Base-by-base conservation (phyloP, 92 coral and sea anemone species). In the Chrysogorgia sp. region DNA sequence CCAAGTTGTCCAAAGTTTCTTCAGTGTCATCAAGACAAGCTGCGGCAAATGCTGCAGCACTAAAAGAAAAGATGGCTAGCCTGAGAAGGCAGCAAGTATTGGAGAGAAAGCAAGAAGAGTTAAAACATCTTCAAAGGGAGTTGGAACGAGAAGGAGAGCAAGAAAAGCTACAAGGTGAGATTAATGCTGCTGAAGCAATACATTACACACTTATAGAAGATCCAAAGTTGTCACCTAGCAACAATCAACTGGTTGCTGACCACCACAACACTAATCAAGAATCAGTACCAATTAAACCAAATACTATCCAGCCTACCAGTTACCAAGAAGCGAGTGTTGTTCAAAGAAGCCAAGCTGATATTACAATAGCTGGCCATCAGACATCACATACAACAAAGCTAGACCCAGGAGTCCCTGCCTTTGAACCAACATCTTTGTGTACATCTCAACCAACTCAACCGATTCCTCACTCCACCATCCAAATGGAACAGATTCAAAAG, bases 131-230 rank as follows among this genome's bases (percentile, higher is more conserved):
- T n/a, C 79, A 66, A n/a, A 79, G 67, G 50, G 80, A 80, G 32
- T 41, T 80, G 30, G 84, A 80, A 53, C n/a, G 77, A 15, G 14
- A 34, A 40, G 40, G 58, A 37, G 82, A 76, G 23, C 76, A 76
- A 63, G 63, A 64, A 10, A 23, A 29, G n/a, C 0, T 49, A 14
- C 49, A 80, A 68, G 76, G 67, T 63, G 79, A 67, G 62, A 49
- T 64, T 34, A 43, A 40, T 40, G 76, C 76, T 40, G 76, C 58
- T n/a, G 76, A 40, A 68, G 76, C 24, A 4, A 23, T 43, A 6
- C 33, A 30, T 23, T 21, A 68, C 7, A 41, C 5, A 14, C 58
- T 68, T 6, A 28, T 47, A 68, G 76, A 19, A 68, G n/a, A n/a
- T n/a, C n/a, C n/a, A n/a, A n/a, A n/a, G n/a, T n/a, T n/a, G n/a